Evolutionary conservation across 1,140 invertebrate genomes (phyloP).

Genomic region (Drosophila oshimai): DNA sequence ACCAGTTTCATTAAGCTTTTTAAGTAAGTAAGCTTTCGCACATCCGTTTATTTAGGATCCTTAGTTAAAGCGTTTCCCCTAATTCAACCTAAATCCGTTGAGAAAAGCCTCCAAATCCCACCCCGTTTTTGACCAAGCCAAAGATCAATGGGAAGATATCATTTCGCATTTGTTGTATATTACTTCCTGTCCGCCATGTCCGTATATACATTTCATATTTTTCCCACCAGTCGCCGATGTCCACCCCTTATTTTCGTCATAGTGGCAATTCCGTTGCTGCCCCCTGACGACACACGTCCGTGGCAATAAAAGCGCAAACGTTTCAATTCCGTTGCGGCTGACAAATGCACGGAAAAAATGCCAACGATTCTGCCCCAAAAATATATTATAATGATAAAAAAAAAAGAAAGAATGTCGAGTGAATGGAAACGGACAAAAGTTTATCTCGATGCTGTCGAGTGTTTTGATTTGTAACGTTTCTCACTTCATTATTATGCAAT

Average conservation of each 20-base stretch:
- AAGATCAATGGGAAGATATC: conserved; percentile 44
- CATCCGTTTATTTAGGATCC: not conserved
- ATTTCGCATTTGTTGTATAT: conserved; percentile 69
- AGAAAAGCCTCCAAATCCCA: not conserved
- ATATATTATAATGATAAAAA: conserved; percentile 76
- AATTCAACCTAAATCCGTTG: not conserved
- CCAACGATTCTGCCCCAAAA: conserved; percentile 61
- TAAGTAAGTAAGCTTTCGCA: not conserved
- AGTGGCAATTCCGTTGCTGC: conserved; percentile 3
- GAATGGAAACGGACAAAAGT: conserved; percentile 39
- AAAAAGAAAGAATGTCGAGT: conserved; percentile 4
- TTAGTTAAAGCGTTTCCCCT: not conserved
- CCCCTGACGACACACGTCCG: conserved; percentile 60
- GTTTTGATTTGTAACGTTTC: conserved; percentile 83
- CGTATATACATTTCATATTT: conserved; percentile 66
- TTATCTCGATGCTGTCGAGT: conserved; percentile 79
- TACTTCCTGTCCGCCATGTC: conserved; percentile 47
- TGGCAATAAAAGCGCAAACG: conserved; percentile 76
- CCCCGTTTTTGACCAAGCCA: not conserved
- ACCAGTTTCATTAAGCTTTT: no score
- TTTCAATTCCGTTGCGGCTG: conserved; percentile 82
- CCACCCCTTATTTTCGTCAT: conserved; percentile 2
- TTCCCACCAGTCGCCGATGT: conserved; percentile 56
- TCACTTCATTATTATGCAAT: conserved; percentile 83
- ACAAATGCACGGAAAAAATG: conserved; percentile 76